These are phyloP conservation scores for Malthinus flaveolus DNA, from an alignment of 2,888 invertebrate genomes.

Conservation along the genomic window DNA sequence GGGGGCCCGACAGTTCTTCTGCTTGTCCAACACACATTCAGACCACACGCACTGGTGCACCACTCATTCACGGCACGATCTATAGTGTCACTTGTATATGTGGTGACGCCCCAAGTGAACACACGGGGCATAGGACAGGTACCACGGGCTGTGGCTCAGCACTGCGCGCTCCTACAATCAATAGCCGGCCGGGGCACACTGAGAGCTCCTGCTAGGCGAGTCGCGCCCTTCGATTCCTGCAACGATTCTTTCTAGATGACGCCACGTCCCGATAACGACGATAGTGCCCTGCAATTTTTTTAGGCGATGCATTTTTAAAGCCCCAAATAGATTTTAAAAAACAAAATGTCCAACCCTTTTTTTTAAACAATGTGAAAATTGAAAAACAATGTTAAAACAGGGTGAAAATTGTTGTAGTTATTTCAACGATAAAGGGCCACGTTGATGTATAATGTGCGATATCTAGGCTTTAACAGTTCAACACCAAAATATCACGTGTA, in stretches of 20 bases:
- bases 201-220: conserved; percentile 36
- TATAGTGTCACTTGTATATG: conserved; percentile 36
- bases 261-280: conserved; percentile 13
- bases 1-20: conserved; percentile 28
- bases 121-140: conserved; percentile 39
- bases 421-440: too few species aligned
- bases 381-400: too few species aligned
- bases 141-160: conserved; percentile 43
- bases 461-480: too few species aligned
- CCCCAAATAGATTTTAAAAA: too few species aligned
- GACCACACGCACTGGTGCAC: conserved; percentile 38
- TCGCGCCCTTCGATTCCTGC: conserved; percentile 34
- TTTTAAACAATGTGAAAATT: too few species aligned
- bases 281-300: conserved; percentile 1
- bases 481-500: too few species aligned
- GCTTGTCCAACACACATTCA: conserved; percentile 31
- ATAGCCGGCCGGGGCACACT: conserved; percentile 41
- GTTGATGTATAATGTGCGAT: too few species aligned
- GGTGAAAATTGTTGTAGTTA: too few species aligned
- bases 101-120: conserved; percentile 45
- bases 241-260: conserved; percentile 28
- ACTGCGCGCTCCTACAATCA: conserved; percentile 42
- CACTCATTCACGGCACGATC: conserved; percentile 36
- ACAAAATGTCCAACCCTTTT: too few species aligned
- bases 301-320: too few species aligned